Conservation (phyloP, 1,140 invertebrate species). For the Ptiloglossa arizonensis region DNA sequence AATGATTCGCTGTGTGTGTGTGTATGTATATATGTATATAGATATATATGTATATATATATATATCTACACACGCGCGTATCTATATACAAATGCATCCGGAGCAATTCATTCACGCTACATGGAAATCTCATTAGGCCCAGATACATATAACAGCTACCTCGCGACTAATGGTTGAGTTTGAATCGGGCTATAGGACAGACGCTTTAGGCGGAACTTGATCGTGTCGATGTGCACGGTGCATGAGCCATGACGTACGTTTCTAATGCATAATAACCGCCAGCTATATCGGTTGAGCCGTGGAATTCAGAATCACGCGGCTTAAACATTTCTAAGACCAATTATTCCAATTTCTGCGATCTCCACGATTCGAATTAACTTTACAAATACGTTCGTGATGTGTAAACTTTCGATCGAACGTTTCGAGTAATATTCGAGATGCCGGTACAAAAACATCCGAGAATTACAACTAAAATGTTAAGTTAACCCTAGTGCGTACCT, state of each 20-base stretch:
- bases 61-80: background rate
- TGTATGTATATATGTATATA: background rate
- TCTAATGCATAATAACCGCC: conserved; percentile 63
- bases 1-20: conserved; percentile 31
- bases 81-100: conserved; percentile 53
- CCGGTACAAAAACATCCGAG: too few relatives aligned
- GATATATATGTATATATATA: background rate
- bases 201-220: conserved; percentile 66
- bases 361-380: background rate
- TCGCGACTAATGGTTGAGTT: conserved; percentile 66
- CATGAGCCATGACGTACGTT: conserved; percentile 61
- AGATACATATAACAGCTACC: conserved; percentile 60
- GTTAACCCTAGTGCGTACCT: too few relatives aligned
- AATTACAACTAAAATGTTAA: too few relatives aligned
- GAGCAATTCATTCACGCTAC: conserved; percentile 66
- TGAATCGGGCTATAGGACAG: conserved; percentile 62
- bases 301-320: background rate
- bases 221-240: conserved; percentile 64
- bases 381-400: background rate
- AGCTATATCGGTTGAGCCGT: conserved; percentile 29
- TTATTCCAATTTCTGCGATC: background rate
- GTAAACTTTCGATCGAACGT: background rate
- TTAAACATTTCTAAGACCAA: conserved; percentile 1
- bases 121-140: conserved; percentile 71
- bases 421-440: background rate